Percentiles rank a stretch among this genome's conserved stretches.
phyloP scores from a whole-genome alignment of 2,888 invertebrate species.

The Stenodera caucasica region DNA sequence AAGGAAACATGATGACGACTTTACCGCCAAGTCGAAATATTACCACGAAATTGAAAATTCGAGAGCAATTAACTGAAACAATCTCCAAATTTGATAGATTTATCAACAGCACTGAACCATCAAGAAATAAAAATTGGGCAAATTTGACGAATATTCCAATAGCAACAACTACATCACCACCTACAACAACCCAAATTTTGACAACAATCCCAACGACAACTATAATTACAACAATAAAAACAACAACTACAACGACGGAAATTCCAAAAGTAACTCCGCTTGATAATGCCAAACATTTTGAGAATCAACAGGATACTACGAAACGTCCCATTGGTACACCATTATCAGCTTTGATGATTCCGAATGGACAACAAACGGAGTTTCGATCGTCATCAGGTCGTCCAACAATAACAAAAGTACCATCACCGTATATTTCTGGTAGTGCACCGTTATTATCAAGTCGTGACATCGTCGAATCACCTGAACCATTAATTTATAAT shows the following conservation, averaged over 20 bases:
- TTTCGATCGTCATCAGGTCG: slow-evolving; percentile 55
- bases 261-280: background rate
- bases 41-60: slow-evolving; percentile 10
- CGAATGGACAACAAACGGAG: slow-evolving; percentile 60
- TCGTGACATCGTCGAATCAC: slow-evolving; percentile 32
- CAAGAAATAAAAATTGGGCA: slow-evolving; percentile 26
- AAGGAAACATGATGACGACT: slow-evolving; percentile 12
- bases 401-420: slow-evolving; percentile 65
- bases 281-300: too few relatives aligned
- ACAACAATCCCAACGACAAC: background rate
- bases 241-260: slow-evolving; percentile 3
- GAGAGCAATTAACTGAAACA: slow-evolving; percentile 9
- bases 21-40: background rate
- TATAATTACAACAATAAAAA: background rate
- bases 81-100: slow-evolving; percentile 11
- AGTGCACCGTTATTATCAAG: slow-evolving; percentile 36
- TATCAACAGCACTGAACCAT: slow-evolving; percentile 20
- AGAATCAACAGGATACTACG: too few relatives aligned
- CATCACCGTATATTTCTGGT: slow-evolving; percentile 51
- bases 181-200: slow-evolving; percentile 6
- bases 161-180: slow-evolving; percentile 8
- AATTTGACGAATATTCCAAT: slow-evolving; percentile 5
- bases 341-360: slow-evolving; percentile 65
- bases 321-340: slow-evolving; percentile 55
- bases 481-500: slow-evolving; percentile 29